Base-by-base conservation (phyloP, 53 echinoderm and acorn worm genomes). In the Crossaster papposus region DNA sequence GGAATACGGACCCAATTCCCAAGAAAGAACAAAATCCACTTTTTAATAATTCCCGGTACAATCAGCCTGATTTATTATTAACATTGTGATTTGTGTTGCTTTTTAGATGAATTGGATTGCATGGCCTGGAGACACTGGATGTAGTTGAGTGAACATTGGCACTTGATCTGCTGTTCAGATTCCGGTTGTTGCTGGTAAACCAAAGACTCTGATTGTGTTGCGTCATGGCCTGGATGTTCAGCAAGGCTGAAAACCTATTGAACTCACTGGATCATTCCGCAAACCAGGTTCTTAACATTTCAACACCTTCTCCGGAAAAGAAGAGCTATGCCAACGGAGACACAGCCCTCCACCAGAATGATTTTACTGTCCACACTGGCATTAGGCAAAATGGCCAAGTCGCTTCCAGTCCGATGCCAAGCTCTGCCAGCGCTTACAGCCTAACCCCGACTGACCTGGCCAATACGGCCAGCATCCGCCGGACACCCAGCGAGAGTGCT, bases 381-480 rank as follows among this genome's bases (percentile, higher is more conserved):
- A 26, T n/a, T n/a, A n/a, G 51, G 26, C 37, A 29, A 29, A 51
- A 51, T 6, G 30, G 51, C 28, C 71, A 72, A 51, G 76, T 68
- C 44, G 13, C 30, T 4, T 32, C 78, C 14, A 22, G 38, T n/a
- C 86, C 33, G 23, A 86, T 94, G 30, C 68, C 92, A 17, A 83
- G 91, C 10, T 94, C 92, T 3, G 81, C 90, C 14, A 90, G 92
- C 23, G 90, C 94, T 38, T 78, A 85, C 63, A 95, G 51, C 90
- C 85, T 97, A 17, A 96, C 98, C 0, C 95, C 98, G 22, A 96
- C 98, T n/a, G 94, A 97, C 70, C 79, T 97, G 51, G 98, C 98
- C 36, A 93, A 90, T 70, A 96, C 96, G 30, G 94, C 95, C n/a
- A 96, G 94, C 89, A 93, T 97, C 52, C 93, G 91, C 76, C 85